phyloP scores from a whole-genome alignment of 2,797 vertebrate genomes.

The Varecia variegata region DNA sequence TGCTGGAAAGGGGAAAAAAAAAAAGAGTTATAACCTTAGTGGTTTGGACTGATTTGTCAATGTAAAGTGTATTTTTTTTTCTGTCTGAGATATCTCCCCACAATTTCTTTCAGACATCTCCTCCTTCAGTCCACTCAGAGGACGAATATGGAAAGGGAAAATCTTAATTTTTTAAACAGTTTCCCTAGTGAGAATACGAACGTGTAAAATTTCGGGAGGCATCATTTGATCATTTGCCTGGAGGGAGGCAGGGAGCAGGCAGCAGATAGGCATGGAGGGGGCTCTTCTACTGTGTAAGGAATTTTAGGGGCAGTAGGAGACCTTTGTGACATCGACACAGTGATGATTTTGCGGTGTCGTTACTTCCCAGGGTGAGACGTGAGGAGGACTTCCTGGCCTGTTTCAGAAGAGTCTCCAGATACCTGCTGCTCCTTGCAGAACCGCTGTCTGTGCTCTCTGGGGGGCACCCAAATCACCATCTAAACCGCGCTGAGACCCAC shows the following conservation, averaged over 20 bases:
- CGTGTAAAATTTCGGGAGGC: conserved; percentile 11
- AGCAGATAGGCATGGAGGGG: background rate
- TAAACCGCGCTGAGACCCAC: accelerated
- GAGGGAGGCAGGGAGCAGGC: background rate
- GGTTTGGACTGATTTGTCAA: conserved; percentile 85
- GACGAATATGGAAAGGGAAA: conserved; percentile 36
- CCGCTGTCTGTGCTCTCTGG: background rate
- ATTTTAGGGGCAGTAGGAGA: background rate
- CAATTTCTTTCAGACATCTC: conserved; percentile 75
- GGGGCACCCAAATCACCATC: background rate
- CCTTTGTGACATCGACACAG: background rate
- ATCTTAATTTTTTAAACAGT: background rate
- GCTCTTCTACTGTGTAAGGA: background rate
- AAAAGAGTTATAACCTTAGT: conserved; percentile 83
- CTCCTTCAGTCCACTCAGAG: background rate
- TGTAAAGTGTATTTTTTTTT: conserved; percentile 71
- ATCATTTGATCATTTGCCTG: background rate
- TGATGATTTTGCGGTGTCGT: background rate
- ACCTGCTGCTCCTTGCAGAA: background rate
- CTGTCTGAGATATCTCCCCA: conserved; percentile 75
- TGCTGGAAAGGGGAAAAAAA: conserved; percentile 68
- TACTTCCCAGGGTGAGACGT: background rate
- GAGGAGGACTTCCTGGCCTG: background rate
- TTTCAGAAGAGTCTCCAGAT: background rate
- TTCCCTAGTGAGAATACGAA: background rate